Percentiles rank a stretch among this genome's conserved stretches.
These are phyloP conservation scores for Laticauda colubrina DNA, from an alignment of 2,113 vertebrate species.

Conservation along the genomic window DNA sequence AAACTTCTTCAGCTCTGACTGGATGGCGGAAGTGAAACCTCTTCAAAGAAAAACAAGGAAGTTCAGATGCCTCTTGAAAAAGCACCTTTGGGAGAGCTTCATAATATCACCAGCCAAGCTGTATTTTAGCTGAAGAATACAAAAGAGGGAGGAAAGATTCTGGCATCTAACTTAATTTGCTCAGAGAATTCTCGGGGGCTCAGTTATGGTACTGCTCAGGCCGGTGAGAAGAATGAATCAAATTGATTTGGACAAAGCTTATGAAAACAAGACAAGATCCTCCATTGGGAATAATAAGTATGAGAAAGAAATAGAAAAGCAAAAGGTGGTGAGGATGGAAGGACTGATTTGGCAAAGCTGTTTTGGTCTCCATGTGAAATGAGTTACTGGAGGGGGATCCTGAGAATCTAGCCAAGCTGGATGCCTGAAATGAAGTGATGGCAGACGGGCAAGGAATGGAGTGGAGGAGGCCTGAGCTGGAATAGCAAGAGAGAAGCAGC, in stretches of 20 bases:
- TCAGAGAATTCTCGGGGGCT: slow-evolving; percentile 50
- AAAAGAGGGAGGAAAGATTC: slow-evolving; percentile 43
- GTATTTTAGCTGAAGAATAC: slow-evolving; percentile 36
- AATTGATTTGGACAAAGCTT: slow-evolving; percentile 60
- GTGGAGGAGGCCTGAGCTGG: not conserved
- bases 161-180: slow-evolving; percentile 44
- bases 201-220: slow-evolving; percentile 46
- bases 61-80: too few relatives aligned
- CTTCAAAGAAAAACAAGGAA: too few relatives aligned
- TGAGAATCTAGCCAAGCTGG: not conserved
- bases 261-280: slow-evolving; percentile 55
- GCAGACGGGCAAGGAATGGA: not conserved
- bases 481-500: not conserved
- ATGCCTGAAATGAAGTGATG: not conserved
- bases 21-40: too few relatives aligned
- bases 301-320: slow-evolving; percentile 44
- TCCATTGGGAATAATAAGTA: slow-evolving; percentile 54
- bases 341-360: slow-evolving; percentile 31
- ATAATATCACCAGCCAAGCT: slow-evolving; percentile 9
- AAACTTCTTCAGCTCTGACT: too few relatives aligned
- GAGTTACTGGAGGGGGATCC: slow-evolving; percentile 33
- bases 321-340: not conserved
- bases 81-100: not conserved
- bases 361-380: slow-evolving; percentile 47
- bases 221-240: slow-evolving; percentile 56